Evolutionary conservation across 2,888 invertebrate species (phyloP).

Genomic region (Tromatobia lineatoria): DNA sequence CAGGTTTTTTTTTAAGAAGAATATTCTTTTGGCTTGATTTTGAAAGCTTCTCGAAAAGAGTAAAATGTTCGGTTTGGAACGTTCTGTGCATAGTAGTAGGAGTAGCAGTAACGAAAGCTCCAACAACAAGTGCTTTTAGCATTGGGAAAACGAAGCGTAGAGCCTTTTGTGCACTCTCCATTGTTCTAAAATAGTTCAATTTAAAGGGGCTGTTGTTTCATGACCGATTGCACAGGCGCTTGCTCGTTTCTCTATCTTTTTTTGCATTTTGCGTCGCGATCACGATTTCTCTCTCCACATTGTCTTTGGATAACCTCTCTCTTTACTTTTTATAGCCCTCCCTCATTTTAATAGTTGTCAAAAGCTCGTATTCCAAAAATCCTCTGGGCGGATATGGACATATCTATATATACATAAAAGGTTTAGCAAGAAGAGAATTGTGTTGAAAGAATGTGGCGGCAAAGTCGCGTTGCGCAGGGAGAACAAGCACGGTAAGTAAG

Average conservation of each 20-base stretch:
- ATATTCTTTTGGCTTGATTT: too few species aligned
- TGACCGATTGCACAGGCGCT: slow-evolving; percentile 27
- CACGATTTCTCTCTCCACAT: background rate
- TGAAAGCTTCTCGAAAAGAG: background rate
- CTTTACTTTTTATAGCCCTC: background rate
- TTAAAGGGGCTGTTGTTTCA: slow-evolving; percentile 45
- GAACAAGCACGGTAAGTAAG: slow-evolving; percentile 34
- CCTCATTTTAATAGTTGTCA: background rate
- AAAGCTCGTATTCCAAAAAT: slow-evolving; percentile 9
- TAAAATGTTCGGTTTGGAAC: background rate
- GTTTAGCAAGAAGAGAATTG: background rate
- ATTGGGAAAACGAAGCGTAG: slow-evolving; percentile 14
- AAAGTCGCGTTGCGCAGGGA: slow-evolving; percentile 11
- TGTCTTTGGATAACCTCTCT: background rate
- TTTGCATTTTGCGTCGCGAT: slow-evolving; percentile 32
- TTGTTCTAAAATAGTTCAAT: slow-evolving; percentile 59
- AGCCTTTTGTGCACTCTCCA: slow-evolving; percentile 46
- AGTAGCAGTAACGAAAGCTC: background rate
- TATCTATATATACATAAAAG: background rate
- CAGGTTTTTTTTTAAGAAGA: background rate
- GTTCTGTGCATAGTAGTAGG: background rate
- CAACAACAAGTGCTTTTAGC: slow-evolving; percentile 21
- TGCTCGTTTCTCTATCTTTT: background rate
- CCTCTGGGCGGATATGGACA: background rate
- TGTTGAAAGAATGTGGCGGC: slow-evolving; percentile 23